Evolutionary conservation across 2,113 vertebrate species (phyloP), one percentile per base, ranked within the genome.

Genomic region (Epinephelus cyanopodus): DNA sequence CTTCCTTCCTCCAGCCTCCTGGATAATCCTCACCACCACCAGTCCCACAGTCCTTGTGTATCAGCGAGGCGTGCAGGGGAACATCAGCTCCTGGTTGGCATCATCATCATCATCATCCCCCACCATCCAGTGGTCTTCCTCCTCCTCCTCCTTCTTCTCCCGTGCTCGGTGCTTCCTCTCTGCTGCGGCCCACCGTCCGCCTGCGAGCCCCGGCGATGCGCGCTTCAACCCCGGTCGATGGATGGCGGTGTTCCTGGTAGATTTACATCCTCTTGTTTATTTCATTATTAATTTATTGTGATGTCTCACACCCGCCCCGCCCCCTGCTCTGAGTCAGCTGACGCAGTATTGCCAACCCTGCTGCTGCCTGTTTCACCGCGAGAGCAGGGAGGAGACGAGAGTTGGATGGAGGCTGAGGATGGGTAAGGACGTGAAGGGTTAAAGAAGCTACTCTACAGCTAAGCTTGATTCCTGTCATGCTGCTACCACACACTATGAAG

Each of bases 231-330:
- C 74, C 81, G 86, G 13, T 68, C 39, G 64, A 45, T 53, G 67
- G 89, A 87, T 78, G 70, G 83, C 78, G 77, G 63, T 69, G 87
- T 57, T 74, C 80, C 83, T 65, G 3, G 39, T 19, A 66, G 81
- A 89, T 84, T 83, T 52, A 80, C 83, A 27, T 91, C 84, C 62
- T 54, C 69, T 64, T 33, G 14, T 81, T 83, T 83, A 84, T 89
- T 87, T 90, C 77, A 91, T 93, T 91, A 91, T 91, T 94, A 83
- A 91, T 87, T 77, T 83, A 81, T 90, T 88, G 77, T 47, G 52
- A 69, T 81, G 61, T 57, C 5, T 79, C 48, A 57, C 29, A 10
- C 64, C 70, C 77, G 78, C 92, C 91, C 92, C 88, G 81, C 92
- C 94, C 87, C 68, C 70, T 79, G 58, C 33, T 39, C 62, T 42